phyloP scores from a whole-genome alignment of 64 coral and sea anemone species.

The Montipora efflorescens region DNA sequence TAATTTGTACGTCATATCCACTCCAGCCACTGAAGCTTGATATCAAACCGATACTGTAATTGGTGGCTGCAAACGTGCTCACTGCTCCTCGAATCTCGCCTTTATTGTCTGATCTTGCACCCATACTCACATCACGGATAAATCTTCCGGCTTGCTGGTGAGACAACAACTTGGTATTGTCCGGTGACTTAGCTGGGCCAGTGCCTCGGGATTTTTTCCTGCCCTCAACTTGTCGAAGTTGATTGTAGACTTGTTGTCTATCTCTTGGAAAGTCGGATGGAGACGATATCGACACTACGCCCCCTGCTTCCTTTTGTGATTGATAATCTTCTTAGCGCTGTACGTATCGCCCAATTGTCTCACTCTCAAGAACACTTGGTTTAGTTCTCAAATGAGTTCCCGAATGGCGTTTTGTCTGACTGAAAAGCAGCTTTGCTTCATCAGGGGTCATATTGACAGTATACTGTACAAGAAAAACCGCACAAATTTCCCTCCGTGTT shows the following conservation, averaged over 20 bases:
- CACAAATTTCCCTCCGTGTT: neutral
- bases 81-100: slow-evolving; percentile 7
- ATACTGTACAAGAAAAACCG: slow-evolving; percentile 40
- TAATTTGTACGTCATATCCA: slow-evolving; percentile 73
- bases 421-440: neutral
- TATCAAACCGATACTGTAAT: slow-evolving; percentile 33
- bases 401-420: neutral
- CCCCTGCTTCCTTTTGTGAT: slow-evolving; percentile 44
- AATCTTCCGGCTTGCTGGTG: slow-evolving; percentile 44
- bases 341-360: neutral
- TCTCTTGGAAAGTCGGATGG: slow-evolving; percentile 48
- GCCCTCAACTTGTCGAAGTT: slow-evolving; percentile 40
- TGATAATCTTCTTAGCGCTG: slow-evolving; percentile 57
- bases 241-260: slow-evolving; percentile 72
- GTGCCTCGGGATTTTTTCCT: slow-evolving; percentile 45
- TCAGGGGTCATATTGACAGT: neutral
- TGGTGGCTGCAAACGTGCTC: slow-evolving; percentile 55
- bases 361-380: slow-evolving; percentile 31
- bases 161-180: slow-evolving; percentile 20
- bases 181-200: slow-evolving; percentile 16
- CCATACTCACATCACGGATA: slow-evolving; percentile 51
- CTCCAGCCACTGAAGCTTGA: slow-evolving; percentile 36
- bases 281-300: slow-evolving; percentile 40
- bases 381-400: slow-evolving; percentile 4
- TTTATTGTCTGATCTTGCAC: slow-evolving; percentile 1